These are phyloP conservation scores for Pyrocephalus nanus DNA, from an alignment of 2,797 vertebrate genomes.

Conservation along the genomic window DNA sequence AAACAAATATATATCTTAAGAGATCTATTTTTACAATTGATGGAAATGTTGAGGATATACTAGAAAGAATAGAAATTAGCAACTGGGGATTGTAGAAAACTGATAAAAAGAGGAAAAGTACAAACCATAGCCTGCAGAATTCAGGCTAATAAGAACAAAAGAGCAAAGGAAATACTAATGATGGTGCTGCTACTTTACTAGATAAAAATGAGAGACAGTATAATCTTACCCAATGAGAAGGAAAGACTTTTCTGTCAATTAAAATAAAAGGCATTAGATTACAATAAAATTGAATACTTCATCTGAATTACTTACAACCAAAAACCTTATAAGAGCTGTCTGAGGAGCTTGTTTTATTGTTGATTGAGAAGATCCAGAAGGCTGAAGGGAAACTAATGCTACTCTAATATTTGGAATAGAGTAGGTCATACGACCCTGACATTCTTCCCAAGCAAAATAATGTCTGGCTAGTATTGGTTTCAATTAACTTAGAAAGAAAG, in stretches of 20 bases:
- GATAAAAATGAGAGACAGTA: neutral
- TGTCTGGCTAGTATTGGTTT: neutral
- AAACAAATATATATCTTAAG: neutral
- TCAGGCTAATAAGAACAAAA: neutral
- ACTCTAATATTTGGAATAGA: neutral
- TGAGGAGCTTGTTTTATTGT: neutral
- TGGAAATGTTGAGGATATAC: neutral
- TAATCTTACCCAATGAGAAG: neutral
- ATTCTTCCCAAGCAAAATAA: conserved; percentile 10
- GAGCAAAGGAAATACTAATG: neutral
- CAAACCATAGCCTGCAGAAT: neutral
- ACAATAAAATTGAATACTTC: neutral
- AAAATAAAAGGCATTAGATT: neutral
- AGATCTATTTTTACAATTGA: neutral
- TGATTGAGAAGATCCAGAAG: conserved; percentile 14
- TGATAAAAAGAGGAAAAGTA: neutral
- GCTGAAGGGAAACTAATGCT: neutral
- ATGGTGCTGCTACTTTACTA: neutral
- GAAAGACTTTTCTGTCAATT: neutral
- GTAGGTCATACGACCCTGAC: neutral
- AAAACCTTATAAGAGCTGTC: neutral
- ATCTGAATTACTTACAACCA: neutral
- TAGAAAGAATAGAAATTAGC: neutral
- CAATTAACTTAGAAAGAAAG: conserved; percentile 29
- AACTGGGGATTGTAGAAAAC: neutral